phyloP scores from a whole-genome alignment of 2,888 invertebrate genomes.

The Drosophila fungiperda region DNA sequence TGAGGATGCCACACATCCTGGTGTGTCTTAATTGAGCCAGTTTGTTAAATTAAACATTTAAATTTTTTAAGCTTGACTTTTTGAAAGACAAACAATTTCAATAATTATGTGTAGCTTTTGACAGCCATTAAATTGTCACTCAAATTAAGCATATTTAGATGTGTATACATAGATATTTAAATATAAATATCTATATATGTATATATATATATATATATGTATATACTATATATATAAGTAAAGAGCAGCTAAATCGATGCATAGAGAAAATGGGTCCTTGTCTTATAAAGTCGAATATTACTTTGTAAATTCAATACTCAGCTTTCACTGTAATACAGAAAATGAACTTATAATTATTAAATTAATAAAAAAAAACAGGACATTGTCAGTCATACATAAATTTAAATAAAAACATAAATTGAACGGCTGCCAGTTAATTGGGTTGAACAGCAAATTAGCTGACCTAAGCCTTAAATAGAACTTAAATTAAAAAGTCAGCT shows the following conservation, averaged over 20 bases:
- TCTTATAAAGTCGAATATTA: no score
- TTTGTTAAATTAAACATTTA: constrained; percentile 57
- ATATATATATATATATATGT: no score
- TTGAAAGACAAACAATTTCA: constrained; percentile 45
- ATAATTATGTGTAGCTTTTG: constrained; percentile 10
- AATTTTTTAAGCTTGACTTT: constrained; percentile 30
- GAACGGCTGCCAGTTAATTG: constrained; percentile 1
- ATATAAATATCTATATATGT: background rate
- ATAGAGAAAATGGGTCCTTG: no score
- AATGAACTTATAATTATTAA: no score
- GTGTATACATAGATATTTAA: background rate
- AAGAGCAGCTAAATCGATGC: no score
- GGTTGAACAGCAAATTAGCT: background rate
- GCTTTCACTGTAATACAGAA: no score
- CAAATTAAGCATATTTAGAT: background rate
- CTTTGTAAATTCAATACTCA: no score
- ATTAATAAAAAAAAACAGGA: no score
- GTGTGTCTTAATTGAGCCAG: constrained; percentile 43
- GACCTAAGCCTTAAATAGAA: background rate
- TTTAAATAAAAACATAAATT: background rate
- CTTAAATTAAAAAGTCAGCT: background rate
- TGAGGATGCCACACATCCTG: background rate
- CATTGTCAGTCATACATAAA: no score
- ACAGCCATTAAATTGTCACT: constrained; percentile 21
- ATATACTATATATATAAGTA: no score